Percentiles rank a stretch among this genome's conserved stretches.
Conservation (phyloP, 1,140 invertebrate species). For the Psilanteris sp. region DNA sequence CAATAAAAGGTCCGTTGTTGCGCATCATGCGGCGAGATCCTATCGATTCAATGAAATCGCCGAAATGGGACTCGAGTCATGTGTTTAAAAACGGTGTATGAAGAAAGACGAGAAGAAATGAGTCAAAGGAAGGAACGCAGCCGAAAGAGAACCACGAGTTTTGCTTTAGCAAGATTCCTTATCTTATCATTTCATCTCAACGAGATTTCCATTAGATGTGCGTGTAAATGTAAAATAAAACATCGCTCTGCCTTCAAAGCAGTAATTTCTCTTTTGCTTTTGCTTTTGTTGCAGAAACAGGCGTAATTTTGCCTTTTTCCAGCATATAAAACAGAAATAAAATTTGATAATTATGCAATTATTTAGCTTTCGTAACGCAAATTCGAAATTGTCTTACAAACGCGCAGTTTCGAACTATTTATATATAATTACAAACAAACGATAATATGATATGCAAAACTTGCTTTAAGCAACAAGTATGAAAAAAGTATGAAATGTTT, state of each 20-base stretch:
- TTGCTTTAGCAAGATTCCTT: conserved; percentile 12
- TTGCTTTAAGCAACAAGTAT: no score
- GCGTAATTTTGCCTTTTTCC: no score
- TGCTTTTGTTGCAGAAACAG: not conserved
- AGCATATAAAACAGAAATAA: no score
- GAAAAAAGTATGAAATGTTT: no score
- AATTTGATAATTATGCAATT: no score
- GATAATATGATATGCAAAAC: no score
- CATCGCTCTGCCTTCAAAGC: conserved; percentile 8
- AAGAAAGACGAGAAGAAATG: conserved; percentile 5
- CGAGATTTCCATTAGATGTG: conserved; percentile 20
- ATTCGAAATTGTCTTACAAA: no score
- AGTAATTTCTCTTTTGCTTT: no score
- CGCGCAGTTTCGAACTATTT: no score
- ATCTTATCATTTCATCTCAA: conserved; percentile 41
- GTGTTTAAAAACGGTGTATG: conserved; percentile 40
- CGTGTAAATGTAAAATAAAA: conserved; percentile 13
- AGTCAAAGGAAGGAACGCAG: conserved; percentile 17
- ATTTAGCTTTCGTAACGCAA: no score
- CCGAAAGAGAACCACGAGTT: conserved; percentile 15
- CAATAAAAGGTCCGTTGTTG: conserved; percentile 55
- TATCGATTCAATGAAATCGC: conserved; percentile 68
- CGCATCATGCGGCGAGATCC: conserved; percentile 44
- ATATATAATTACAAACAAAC: no score
- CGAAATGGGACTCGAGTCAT: conserved; percentile 58